Percentiles rank a stretch among this genome's conserved stretches.
Conservation (phyloP, 2,113 vertebrate species). For the Xenopus tropicalis region DNA sequence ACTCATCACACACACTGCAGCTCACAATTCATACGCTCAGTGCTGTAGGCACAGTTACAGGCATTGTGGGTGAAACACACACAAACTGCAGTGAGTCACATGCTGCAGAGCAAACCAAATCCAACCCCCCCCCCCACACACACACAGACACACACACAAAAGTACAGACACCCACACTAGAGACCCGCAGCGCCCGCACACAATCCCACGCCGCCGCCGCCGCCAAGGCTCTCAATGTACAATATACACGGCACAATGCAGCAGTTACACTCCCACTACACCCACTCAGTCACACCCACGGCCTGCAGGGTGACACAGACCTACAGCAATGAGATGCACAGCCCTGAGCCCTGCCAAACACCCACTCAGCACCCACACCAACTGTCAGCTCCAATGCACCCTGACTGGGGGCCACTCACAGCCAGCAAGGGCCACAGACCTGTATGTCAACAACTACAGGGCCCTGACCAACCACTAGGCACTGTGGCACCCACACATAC, state of each 20-base stretch:
- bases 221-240: not conserved
- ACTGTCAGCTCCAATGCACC: too few species aligned
- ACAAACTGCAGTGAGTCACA: constrained; percentile 33
- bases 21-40: not conserved
- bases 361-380: too few species aligned
- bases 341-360: too few species aligned
- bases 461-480: too few species aligned
- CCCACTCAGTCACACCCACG: constrained; percentile 20
- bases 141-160: constrained; percentile 20
- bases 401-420: too few species aligned
- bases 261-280: not conserved
- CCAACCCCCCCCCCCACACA: too few species aligned
- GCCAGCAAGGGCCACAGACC: too few species aligned
- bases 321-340: not conserved
- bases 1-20: not conserved
- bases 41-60: not conserved
- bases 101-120: constrained; percentile 1
- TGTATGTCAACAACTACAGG: too few species aligned
- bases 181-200: not conserved
- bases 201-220: not conserved
- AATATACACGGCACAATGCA: not conserved
- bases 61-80: not conserved
- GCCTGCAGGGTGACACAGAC: constrained; percentile 16
- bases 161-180: constrained; percentile 12
- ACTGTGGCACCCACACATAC: too few species aligned